Evolutionary conservation across 2,797 vertebrate genomes (phyloP).

Genomic region (Pitangus sulphuratus): DNA sequence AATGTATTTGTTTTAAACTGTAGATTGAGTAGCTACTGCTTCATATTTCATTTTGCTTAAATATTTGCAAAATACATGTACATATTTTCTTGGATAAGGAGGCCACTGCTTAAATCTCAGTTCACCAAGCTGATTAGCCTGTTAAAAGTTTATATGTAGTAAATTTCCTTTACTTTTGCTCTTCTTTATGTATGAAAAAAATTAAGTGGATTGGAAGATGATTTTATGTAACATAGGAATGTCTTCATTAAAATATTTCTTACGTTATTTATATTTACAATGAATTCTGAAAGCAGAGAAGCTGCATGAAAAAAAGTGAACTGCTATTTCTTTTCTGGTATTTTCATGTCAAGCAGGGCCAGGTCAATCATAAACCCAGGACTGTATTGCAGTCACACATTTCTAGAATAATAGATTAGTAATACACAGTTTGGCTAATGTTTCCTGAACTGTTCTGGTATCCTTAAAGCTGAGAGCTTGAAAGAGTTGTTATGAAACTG

Average conservation of each 20-base stretch:
- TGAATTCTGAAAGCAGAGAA: neutral
- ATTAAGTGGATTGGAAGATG: neutral
- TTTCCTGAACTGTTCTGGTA: neutral
- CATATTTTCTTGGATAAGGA: neutral
- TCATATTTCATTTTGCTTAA: neutral
- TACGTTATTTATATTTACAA: neutral
- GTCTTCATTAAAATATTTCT: slow-evolving; percentile 3
- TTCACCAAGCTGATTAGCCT: neutral
- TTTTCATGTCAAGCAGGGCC: slow-evolving; percentile 7
- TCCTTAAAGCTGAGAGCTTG: neutral
- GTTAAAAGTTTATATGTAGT: neutral
- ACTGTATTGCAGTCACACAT: neutral
- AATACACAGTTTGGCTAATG: neutral
- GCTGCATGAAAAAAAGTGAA: neutral
- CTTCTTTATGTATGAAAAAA: neutral
- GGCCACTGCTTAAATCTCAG: neutral
- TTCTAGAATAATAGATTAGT: slow-evolving; percentile 16
- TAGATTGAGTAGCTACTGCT: neutral
- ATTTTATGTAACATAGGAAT: neutral
- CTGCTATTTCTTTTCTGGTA: neutral
- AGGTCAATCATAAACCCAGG: slow-evolving; percentile 26
- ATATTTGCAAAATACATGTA: neutral
- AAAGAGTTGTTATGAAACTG: neutral
- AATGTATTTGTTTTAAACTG: neutral
- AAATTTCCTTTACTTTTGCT: neutral